phyloP scores from a whole-genome alignment of 1,140 invertebrate genomes.

The Drosophila sulfurigaster region DNA sequence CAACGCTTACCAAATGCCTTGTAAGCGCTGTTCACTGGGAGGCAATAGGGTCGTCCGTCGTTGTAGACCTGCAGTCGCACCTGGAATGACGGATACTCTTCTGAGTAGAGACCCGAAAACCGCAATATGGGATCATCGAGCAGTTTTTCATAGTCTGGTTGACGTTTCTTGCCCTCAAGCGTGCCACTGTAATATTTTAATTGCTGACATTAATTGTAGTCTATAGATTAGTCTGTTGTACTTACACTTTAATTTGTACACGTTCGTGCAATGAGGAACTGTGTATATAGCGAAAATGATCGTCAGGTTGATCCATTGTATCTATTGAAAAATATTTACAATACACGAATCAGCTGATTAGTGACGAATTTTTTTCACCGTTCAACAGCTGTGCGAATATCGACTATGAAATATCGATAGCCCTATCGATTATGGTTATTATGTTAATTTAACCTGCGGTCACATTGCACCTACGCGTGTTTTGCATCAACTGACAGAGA shows the following conservation, averaged over 20 bases:
- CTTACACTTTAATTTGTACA: slow-evolving; percentile 97
- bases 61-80: slow-evolving; percentile 95
- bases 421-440: neutral
- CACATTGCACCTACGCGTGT: slow-evolving; percentile 25
- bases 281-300: slow-evolving; percentile 94
- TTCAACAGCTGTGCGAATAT: slow-evolving; percentile 21
- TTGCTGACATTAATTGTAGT: slow-evolving; percentile 1
- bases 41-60: slow-evolving; percentile 92
- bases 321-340: slow-evolving; percentile 32
- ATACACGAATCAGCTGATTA: slow-evolving; percentile 34
- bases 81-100: slow-evolving; percentile 93
- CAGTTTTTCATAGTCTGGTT: slow-evolving; percentile 95
- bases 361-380: slow-evolving; percentile 15
- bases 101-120: slow-evolving; percentile 94
- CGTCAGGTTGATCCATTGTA: slow-evolving; percentile 85
- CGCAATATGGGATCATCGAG: slow-evolving; percentile 95
- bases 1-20: slow-evolving; percentile 96
- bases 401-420: slow-evolving; percentile 4
- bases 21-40: slow-evolving; percentile 96
- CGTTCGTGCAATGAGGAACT: slow-evolving; percentile 95
- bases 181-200: slow-evolving; percentile 89
- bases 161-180: slow-evolving; percentile 94
- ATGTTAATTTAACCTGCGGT: neutral
- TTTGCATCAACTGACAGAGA: slow-evolving; percentile 17
- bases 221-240: slow-evolving; percentile 24